These are phyloP conservation scores for Ptychadena robeensis DNA, from an alignment of 2,797 vertebrate genomes.

Conservation along the genomic window DNA sequence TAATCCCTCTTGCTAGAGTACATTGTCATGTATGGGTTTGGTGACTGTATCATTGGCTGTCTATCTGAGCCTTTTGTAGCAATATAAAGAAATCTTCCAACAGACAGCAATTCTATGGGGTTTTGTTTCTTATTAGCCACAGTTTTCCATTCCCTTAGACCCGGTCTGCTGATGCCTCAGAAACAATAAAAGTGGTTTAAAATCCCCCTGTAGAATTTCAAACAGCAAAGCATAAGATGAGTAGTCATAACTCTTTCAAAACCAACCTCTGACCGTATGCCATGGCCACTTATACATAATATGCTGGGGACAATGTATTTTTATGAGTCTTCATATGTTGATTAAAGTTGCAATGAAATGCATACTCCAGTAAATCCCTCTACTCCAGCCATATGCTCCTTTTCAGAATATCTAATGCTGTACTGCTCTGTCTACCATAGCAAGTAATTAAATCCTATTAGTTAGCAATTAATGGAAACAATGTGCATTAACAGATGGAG, in stretches of 20 bases:
- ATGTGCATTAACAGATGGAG: constrained; percentile 55
- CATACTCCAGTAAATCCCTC: constrained; percentile 4
- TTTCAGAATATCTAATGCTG: constrained; percentile 30
- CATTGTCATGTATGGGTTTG: no score
- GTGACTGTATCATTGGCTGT: no score
- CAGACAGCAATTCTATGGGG: no score
- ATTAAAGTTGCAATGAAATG: constrained; percentile 26
- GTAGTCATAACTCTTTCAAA: background rate
- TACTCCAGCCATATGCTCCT: constrained; percentile 46
- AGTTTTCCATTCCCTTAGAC: no score
- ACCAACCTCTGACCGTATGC: background rate
- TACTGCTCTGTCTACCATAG: constrained; percentile 48
- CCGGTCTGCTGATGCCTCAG: no score
- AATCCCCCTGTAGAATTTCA: no score
- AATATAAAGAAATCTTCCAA: no score
- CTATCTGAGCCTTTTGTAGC: no score
- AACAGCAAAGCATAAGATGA: no score
- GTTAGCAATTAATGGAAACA: constrained; percentile 55
- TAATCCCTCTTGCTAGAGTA: no score
- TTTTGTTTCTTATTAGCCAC: background rate
- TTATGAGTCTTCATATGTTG: background rate
- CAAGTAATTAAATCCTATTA: constrained; percentile 60
- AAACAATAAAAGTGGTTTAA: no score
- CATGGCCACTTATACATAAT: background rate
- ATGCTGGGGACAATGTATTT: background rate